phyloP scores from a whole-genome alignment of 2,888 invertebrate species.

The Caenorhabditis sp. region DNA sequence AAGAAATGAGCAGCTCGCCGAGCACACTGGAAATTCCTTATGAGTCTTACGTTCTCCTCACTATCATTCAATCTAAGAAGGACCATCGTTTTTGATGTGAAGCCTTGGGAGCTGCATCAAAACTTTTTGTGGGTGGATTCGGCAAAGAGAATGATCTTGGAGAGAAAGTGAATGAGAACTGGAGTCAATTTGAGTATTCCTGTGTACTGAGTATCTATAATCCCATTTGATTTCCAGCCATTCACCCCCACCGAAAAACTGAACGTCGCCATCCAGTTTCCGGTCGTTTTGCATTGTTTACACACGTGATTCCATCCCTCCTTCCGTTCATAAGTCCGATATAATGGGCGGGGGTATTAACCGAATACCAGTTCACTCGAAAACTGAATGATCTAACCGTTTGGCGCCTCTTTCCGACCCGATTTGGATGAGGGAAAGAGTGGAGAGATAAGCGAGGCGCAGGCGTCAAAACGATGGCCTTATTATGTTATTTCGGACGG shows the following conservation, averaged over 20 bases:
- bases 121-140: too few species aligned
- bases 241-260: conserved; percentile 5
- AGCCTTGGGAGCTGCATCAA: too few species aligned
- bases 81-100: too few species aligned
- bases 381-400: conserved; percentile 22
- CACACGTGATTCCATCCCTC: conserved; percentile 17
- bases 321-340: conserved; percentile 39
- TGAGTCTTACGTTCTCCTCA: too few species aligned
- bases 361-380: conserved; percentile 17
- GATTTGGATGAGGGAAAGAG: conserved; percentile 12
- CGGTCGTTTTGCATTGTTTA: conserved; percentile 26
- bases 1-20: too few species aligned
- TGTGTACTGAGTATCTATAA: conserved; percentile 12
- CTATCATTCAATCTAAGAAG: too few species aligned
- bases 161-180: neutral
- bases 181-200: neutral
- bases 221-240: conserved; percentile 29
- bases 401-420: conserved; percentile 29
- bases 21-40: too few species aligned
- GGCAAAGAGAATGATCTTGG: neutral
- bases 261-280: conserved; percentile 30
- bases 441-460: conserved; percentile 23
- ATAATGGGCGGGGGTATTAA: conserved; percentile 39
- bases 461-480: conserved; percentile 30
- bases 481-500: conserved; percentile 47